Evolutionary conservation across 1,140 invertebrate species (phyloP).

Genomic region (Drosophila guanche): DNA sequence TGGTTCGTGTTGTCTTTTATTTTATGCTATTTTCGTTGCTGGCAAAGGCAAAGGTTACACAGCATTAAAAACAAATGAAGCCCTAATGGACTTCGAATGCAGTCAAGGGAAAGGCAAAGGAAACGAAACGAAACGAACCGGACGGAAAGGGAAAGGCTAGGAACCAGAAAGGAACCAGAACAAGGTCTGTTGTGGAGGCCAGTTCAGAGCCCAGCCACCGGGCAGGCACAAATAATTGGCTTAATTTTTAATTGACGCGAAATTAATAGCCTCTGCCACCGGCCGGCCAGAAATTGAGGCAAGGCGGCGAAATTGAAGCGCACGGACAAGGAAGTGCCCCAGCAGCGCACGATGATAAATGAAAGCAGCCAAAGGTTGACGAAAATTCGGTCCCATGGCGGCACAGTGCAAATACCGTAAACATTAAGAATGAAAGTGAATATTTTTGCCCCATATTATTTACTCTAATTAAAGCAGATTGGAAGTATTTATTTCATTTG

Average conservation of each 20-base stretch:
- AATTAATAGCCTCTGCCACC: constrained; percentile 73
- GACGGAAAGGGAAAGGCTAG: constrained; percentile 1
- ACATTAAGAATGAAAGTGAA: neutral
- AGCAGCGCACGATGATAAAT: constrained; percentile 46
- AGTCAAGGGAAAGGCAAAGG: constrained; percentile 44
- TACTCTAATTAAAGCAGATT: neutral
- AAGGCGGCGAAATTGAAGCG: constrained; percentile 30
- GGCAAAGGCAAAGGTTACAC: constrained; percentile 70
- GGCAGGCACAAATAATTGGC: constrained; percentile 75
- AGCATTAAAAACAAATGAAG: constrained; percentile 81
- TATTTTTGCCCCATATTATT: neutral
- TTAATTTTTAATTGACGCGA: constrained; percentile 82
- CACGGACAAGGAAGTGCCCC: constrained; percentile 19
- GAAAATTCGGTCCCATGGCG: constrained; percentile 24
- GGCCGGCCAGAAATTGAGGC: constrained; percentile 27
- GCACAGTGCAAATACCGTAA: constrained; percentile 31
- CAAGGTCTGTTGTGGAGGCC: constrained; percentile 36
- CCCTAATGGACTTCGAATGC: constrained; percentile 78
- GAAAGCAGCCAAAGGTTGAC: constrained; percentile 33
- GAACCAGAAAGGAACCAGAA: constrained; percentile 15
- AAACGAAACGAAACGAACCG: constrained; percentile 6
- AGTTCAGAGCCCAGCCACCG: constrained; percentile 25
- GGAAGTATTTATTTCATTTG: neutral
- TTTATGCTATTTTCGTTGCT: constrained; percentile 66
- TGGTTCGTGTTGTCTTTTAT: constrained; percentile 24